These are phyloP conservation scores for Tinea semifulvella DNA, from an alignment of 2,888 invertebrate species.

Conservation along the genomic window DNA sequence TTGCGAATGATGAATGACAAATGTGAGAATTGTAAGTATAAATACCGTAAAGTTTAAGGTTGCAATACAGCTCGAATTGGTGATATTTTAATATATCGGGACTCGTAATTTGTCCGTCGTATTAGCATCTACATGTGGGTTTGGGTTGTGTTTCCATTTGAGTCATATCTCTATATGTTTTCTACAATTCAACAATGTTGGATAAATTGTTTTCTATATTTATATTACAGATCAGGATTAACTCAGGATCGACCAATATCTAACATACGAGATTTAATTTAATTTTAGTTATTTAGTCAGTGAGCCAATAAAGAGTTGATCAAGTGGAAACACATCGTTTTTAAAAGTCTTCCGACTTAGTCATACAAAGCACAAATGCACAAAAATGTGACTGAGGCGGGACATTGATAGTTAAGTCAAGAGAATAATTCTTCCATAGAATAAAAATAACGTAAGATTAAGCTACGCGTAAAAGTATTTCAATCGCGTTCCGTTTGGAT, in stretches of 20 bases:
- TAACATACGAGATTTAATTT: too few relatives aligned
- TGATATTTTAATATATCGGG: constrained; percentile 4
- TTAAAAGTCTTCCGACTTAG: neutral
- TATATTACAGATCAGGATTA: too few relatives aligned
- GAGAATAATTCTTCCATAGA: constrained; percentile 61
- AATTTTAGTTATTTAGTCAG: neutral
- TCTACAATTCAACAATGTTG: too few relatives aligned
- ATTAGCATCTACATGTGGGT: neutral
- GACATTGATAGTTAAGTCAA: constrained; percentile 46
- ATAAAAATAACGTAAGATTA: constrained; percentile 48
- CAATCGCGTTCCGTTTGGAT: constrained; percentile 23
- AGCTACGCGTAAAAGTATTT: constrained; percentile 41
- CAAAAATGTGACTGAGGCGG: neutral
- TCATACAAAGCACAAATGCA: constrained; percentile 11
- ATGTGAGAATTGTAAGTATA: neutral
- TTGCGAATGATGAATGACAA: constrained; percentile 8
- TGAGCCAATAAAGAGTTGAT: too few relatives aligned
- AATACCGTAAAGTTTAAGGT: constrained; percentile 7
- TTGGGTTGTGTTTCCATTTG: neutral
- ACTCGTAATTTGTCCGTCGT: constrained; percentile 3
- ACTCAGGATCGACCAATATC: too few relatives aligned
- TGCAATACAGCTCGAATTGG: constrained; percentile 11
- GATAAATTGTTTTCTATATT: too few relatives aligned
- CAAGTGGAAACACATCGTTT: too few relatives aligned
- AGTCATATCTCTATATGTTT: neutral